Percentiles rank a stretch among this genome's conserved stretches.
phyloP scores from a whole-genome alignment of 2,797 vertebrate species.

The Enteromius treurensis region DNA sequence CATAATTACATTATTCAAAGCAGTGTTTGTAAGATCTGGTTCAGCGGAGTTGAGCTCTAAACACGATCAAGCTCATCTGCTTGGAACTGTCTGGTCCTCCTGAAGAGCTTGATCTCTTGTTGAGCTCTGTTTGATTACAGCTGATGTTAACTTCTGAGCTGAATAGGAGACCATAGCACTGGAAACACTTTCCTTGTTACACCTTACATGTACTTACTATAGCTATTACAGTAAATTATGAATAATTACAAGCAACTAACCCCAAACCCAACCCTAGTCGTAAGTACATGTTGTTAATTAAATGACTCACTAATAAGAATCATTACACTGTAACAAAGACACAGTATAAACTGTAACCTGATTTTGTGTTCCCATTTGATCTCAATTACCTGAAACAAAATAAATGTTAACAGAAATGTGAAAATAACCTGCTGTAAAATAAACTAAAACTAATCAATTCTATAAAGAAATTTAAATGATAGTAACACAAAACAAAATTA shows the following conservation, averaged over 20 bases:
- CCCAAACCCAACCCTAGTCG: neutral
- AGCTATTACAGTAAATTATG: neutral
- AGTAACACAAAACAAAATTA: neutral
- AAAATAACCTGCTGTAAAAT: neutral
- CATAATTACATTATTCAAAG: slow-evolving; percentile 1
- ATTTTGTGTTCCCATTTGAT: neutral
- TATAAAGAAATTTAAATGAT: neutral
- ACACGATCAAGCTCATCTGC: neutral
- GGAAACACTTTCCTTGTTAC: neutral
- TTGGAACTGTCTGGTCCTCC: neutral
- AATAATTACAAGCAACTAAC: neutral
- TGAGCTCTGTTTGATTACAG: neutral
- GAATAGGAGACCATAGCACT: neutral
- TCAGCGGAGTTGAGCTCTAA: slow-evolving; percentile 53
- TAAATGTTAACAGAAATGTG: neutral
- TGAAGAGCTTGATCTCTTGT: neutral
- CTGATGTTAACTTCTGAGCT: neutral
- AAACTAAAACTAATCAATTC: neutral
- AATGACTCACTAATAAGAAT: neutral
- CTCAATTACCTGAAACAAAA: neutral
- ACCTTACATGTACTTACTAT: neutral
- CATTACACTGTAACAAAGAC: neutral
- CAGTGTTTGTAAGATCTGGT: neutral
- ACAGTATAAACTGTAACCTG: neutral
- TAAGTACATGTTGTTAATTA: neutral